A percentile compares a stretch with the other conserved stretches of the same genome.
Conservation (phyloP, 1,140 invertebrate species). For the Diorhabda elongata region DNA sequence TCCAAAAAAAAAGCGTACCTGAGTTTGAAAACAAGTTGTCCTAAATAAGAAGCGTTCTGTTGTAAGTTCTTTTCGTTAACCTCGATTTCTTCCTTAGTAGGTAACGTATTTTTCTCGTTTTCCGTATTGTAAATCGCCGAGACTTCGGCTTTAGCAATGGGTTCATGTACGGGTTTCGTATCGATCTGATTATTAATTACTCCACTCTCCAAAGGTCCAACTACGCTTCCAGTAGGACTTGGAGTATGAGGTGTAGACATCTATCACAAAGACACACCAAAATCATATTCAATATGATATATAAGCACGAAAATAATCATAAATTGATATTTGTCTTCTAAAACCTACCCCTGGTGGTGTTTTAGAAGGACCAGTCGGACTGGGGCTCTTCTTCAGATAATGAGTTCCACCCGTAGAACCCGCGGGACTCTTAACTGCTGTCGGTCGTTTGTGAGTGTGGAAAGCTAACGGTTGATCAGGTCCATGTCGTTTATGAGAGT, state of each 20-base stretch:
- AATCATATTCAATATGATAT: no score
- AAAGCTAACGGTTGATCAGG: conserved; percentile 58
- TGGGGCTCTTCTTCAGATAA: conserved; percentile 84
- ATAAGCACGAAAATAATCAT: no score
- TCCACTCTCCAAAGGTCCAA: conserved; percentile 45
- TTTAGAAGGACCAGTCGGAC: conserved; percentile 64
- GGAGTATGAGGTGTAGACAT: conserved; percentile 44
- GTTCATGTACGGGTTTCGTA: conserved; percentile 46
- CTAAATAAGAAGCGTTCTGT: conserved; percentile 61
- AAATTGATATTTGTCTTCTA: not conserved
- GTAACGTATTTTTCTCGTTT: conserved; percentile 47
- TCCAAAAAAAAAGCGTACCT: conserved; percentile 49
- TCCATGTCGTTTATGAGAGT: conserved; percentile 46
- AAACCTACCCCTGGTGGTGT: conserved; percentile 48
- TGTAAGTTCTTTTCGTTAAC: conserved; percentile 59
- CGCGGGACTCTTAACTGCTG: conserved; percentile 61
- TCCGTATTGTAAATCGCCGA: conserved; percentile 46
- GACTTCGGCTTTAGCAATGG: conserved; percentile 45
- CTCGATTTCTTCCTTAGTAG: conserved; percentile 59
- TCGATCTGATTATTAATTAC: conserved; percentile 36
- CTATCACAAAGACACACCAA: conserved; percentile 25
- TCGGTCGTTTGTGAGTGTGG: conserved; percentile 58
- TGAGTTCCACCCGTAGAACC: conserved; percentile 63
- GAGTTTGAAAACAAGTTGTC: conserved; percentile 81
- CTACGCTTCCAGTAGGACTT: conserved; percentile 42